These are phyloP conservation scores for Halcyon senegalensis DNA, from an alignment of 2,113 vertebrate genomes.

Conservation along the genomic window DNA sequence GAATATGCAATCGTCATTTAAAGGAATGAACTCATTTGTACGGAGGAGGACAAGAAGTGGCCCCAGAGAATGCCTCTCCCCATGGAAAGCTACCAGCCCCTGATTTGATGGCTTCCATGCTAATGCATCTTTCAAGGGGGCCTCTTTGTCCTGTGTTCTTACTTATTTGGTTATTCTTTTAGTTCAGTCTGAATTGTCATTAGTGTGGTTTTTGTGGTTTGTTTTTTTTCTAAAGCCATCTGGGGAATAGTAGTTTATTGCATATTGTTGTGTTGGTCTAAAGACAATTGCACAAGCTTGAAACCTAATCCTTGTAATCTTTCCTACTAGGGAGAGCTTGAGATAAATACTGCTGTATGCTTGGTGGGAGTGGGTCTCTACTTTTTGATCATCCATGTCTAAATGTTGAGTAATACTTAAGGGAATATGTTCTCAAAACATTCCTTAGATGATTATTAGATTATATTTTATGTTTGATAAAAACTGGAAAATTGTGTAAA, in stretches of 20 bases:
- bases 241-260: slow-evolving; percentile 50
- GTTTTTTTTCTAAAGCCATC: not conserved
- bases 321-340: slow-evolving; percentile 25
- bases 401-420: slow-evolving; percentile 67
- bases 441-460: slow-evolving; percentile 72
- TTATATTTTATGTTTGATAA: slow-evolving; percentile 72
- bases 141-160: slow-evolving; percentile 31
- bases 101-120: slow-evolving; percentile 19
- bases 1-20: not conserved
- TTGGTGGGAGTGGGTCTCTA: slow-evolving; percentile 58
- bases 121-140: slow-evolving; percentile 4
- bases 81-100: not conserved
- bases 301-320: slow-evolving; percentile 58
- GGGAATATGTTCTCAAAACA: slow-evolving; percentile 68
- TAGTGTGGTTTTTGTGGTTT: not conserved
- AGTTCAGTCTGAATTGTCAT: slow-evolving; percentile 50
- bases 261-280: slow-evolving; percentile 60
- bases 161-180: slow-evolving; percentile 39
- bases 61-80: not conserved
- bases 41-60: not conserved
- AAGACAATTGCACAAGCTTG: slow-evolving; percentile 48
- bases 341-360: slow-evolving; percentile 48
- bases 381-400: slow-evolving; percentile 63
- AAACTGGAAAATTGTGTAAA: slow-evolving; percentile 66
- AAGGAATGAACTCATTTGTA: not conserved